A percentile compares a stretch with the other conserved stretches of the same genome.
phyloP scores from a whole-genome alignment of 2,113 vertebrate genomes.

The Podarcis muralis region DNA sequence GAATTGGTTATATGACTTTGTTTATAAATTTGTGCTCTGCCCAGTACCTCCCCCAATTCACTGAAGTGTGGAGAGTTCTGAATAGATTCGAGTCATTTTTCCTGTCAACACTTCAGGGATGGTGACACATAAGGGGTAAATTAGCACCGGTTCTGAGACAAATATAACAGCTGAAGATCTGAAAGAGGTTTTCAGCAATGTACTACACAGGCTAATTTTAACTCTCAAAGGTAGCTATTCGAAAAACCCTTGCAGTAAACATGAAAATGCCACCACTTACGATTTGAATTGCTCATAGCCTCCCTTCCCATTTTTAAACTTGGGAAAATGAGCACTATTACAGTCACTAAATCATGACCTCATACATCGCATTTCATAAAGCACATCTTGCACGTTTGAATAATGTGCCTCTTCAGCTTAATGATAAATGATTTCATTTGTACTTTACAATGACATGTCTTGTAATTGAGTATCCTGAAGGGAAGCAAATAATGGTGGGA shows the following conservation, averaged over 20 bases:
- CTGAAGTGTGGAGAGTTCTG: conserved; percentile 22
- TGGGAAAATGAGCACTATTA: conserved; percentile 49
- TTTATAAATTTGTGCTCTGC: conserved; percentile 16
- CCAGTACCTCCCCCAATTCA: too few species aligned
- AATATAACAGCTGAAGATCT: background rate
- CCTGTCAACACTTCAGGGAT: background rate
- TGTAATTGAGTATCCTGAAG: conserved; percentile 58
- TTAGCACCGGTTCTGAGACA: background rate
- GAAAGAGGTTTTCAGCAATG: conserved; percentile 19
- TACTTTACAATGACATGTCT: conserved; percentile 48
- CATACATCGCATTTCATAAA: conserved; percentile 69
- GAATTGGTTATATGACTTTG: background rate
- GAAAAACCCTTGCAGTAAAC: background rate
- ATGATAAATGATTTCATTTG: conserved; percentile 68
- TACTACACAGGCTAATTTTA: conserved; percentile 34
- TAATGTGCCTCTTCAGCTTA: conserved; percentile 65
- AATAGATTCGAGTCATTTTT: background rate
- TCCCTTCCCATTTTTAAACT: conserved; percentile 40
- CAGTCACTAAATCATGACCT: conserved; percentile 68
- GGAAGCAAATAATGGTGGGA: conserved; percentile 56
- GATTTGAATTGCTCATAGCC: conserved; percentile 10
- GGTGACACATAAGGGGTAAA: background rate
- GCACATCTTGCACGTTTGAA: conserved; percentile 58
- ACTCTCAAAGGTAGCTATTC: background rate
- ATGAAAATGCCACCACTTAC: conserved; percentile 36